phyloP scores from a whole-genome alignment of 2,113 vertebrate genomes.

The Siniperca chuatsi region DNA sequence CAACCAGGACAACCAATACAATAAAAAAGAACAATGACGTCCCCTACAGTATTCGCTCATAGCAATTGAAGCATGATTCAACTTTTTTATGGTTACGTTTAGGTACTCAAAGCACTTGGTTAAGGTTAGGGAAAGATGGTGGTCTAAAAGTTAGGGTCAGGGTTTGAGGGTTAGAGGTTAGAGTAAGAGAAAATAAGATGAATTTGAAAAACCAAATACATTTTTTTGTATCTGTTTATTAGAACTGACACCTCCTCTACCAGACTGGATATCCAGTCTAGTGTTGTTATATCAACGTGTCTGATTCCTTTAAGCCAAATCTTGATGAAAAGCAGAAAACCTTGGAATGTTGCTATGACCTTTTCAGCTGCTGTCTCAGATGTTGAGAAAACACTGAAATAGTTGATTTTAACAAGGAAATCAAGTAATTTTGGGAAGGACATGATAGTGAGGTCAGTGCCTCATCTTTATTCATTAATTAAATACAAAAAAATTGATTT shows the following conservation, averaged over 20 bases:
- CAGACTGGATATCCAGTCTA: not conserved
- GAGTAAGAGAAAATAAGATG: not conserved
- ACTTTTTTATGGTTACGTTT: too few species aligned
- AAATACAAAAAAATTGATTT: not conserved
- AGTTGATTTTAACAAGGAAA: not conserved
- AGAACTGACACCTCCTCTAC: not conserved
- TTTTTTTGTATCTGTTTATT: not conserved
- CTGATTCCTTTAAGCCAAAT: not conserved
- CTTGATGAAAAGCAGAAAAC: not conserved
- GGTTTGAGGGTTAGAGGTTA: too few species aligned
- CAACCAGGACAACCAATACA: too few species aligned
- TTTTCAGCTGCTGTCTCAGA: not conserved
- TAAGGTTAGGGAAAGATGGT: too few species aligned
- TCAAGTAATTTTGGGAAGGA: conserved; percentile 3
- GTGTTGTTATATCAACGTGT: not conserved
- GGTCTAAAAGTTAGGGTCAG: too few species aligned
- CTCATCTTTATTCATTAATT: conserved; percentile 32
- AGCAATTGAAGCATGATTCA: too few species aligned
- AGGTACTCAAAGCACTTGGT: too few species aligned
- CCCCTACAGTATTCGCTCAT: too few species aligned
- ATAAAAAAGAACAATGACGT: too few species aligned
- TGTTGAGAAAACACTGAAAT: not conserved
- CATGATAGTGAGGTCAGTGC: not conserved
- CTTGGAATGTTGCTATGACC: not conserved
- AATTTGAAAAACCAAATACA: not conserved